Conservation (phyloP, 2,113 vertebrate genomes). For the Chionis minor region DNA sequence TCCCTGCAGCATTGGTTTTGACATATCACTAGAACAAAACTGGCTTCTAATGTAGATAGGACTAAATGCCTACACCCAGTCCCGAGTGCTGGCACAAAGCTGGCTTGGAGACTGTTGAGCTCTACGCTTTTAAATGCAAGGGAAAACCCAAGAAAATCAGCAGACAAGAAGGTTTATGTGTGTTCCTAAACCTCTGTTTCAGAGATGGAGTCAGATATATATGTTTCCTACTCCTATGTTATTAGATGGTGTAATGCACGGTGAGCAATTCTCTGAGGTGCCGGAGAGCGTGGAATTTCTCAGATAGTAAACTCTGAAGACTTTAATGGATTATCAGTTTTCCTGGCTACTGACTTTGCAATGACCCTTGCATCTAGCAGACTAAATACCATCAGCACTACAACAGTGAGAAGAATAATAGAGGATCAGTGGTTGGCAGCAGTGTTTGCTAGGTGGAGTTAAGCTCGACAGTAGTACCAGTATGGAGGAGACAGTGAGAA, state of each 20-base stretch:
- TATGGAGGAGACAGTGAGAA: accelerated
- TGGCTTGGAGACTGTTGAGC: not conserved
- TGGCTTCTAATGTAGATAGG: not conserved
- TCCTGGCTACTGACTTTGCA: constrained; percentile 33
- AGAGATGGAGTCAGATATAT: not conserved
- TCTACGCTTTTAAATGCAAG: not conserved
- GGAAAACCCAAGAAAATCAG: not conserved
- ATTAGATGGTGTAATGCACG: not conserved
- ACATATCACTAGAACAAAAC: not conserved
- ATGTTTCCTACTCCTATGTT: not conserved
- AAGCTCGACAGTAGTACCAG: not conserved
- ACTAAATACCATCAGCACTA: not conserved
- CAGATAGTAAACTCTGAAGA: not conserved
- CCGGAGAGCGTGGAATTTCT: not conserved
- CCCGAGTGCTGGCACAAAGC: not conserved
- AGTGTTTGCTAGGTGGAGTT: not conserved
- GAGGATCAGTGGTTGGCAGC: not conserved
- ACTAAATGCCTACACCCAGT: not conserved
- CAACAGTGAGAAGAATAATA: not conserved
- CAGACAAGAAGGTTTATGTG: not conserved
- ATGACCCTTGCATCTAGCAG: not conserved
- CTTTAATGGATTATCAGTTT: not conserved
- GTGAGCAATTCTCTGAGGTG: not conserved
- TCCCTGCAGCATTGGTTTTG: not conserved
- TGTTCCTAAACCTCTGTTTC: not conserved